phyloP scores from a whole-genome alignment of 2,888 invertebrate genomes.

The Brachylomia viminalis region DNA sequence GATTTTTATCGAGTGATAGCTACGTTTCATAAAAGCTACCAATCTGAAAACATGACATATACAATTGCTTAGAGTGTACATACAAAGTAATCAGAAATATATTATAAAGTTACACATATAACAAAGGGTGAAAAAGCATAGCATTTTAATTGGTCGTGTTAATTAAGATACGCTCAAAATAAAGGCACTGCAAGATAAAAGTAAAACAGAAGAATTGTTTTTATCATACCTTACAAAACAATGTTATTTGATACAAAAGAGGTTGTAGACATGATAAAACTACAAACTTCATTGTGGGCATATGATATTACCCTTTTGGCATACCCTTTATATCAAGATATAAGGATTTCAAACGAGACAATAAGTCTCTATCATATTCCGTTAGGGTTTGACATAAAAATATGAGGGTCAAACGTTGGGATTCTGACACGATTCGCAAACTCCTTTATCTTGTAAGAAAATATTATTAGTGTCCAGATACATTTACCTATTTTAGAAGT shows the following conservation, averaged over 20 bases:
- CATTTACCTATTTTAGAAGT: not conserved
- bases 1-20: too few relatives aligned
- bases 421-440: conserved; percentile 27
- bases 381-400: conserved; percentile 48
- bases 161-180: not conserved
- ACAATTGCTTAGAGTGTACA: not conserved
- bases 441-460: conserved; percentile 33
- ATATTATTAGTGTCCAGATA: not conserved
- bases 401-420: conserved; percentile 59
- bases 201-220: not conserved
- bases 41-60: not conserved
- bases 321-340: conserved; percentile 27
- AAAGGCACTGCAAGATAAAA: not conserved
- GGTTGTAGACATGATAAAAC: conserved; percentile 4
- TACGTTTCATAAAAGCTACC: not conserved
- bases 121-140: not conserved
- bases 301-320: conserved; percentile 29
- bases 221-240: not conserved
- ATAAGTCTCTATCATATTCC: conserved; percentile 54
- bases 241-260: not conserved
- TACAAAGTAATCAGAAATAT: not conserved
- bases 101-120: not conserved
- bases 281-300: conserved; percentile 1
- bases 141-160: not conserved
- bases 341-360: conserved; percentile 34